These are phyloP conservation scores for Eleutherodactylus coqui DNA, from an alignment of 2,797 vertebrate genomes.

Conservation along the genomic window DNA sequence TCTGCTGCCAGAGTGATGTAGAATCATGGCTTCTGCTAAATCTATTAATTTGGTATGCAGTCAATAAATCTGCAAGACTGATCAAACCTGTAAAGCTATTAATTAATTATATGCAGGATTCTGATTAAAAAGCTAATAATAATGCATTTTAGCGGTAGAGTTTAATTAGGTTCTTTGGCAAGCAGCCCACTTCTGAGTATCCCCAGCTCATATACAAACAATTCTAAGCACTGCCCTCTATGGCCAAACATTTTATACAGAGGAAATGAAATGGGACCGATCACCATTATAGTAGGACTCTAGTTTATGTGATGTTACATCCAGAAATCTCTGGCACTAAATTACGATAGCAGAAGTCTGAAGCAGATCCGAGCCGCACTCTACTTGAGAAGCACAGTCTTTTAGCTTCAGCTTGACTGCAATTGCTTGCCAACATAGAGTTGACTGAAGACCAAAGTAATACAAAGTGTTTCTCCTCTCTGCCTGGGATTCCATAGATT, in stretches of 20 bases:
- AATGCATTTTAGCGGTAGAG: neutral
- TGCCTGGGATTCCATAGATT: too few species aligned
- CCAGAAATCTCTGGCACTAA: too few species aligned
- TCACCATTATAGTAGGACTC: too few species aligned
- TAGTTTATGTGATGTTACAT: too few species aligned
- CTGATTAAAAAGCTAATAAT: neutral
- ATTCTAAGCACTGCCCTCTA: neutral
- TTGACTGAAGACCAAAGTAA: too few species aligned
- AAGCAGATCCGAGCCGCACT: too few species aligned
- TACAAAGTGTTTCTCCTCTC: too few species aligned
- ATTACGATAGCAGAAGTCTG: too few species aligned
- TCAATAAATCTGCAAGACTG: neutral
- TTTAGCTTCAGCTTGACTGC: too few species aligned
- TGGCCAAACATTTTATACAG: neutral
- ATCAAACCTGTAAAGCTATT: neutral
- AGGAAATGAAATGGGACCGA: neutral
- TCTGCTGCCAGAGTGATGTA: neutral
- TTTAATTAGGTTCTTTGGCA: neutral
- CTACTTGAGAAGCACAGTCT: too few species aligned
- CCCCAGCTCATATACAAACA: neutral
- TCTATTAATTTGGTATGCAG: neutral
- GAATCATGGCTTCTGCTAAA: neutral
- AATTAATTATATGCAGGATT: neutral
- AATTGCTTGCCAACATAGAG: too few species aligned
- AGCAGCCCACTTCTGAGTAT: neutral